These are phyloP conservation scores for Catharus minimus DNA, from an alignment of 2,113 vertebrate genomes.

Conservation along the genomic window DNA sequence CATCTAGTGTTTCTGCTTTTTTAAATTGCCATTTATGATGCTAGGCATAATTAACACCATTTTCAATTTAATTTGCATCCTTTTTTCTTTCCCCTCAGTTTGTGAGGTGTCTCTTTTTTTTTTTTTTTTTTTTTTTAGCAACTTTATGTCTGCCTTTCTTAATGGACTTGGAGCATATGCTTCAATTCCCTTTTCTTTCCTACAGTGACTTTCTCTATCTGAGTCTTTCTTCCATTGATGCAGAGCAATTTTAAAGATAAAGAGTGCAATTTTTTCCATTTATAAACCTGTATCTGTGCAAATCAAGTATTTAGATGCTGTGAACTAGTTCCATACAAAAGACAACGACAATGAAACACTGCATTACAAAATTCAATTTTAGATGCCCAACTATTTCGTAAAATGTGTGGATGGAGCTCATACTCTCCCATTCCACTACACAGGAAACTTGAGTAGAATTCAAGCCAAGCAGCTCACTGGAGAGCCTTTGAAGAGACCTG, in stretches of 20 bases:
- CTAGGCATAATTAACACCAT: slow-evolving; percentile 13
- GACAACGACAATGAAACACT: not conserved
- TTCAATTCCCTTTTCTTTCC: not conserved
- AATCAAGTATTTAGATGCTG: not conserved
- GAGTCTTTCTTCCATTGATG: not conserved
- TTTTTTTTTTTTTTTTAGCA: not conserved
- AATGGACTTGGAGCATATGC: not conserved
- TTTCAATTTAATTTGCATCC: not conserved
- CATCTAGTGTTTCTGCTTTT: not conserved
- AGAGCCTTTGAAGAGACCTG: not conserved
- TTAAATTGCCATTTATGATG: slow-evolving; percentile 27
- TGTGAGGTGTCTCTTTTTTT: not conserved
- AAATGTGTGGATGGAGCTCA: not conserved
- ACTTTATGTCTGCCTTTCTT: not conserved
- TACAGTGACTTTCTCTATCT: not conserved
- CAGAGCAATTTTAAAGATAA: not conserved
- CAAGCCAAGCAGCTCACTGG: not conserved
- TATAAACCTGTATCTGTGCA: slow-evolving; percentile 4
- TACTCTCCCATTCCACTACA: not conserved
- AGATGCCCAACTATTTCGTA: not conserved
- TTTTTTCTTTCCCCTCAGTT: not conserved
- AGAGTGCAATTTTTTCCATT: not conserved
- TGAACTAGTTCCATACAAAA: not conserved
- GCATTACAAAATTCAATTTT: not conserved
- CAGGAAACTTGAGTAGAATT: not conserved